Percentiles rank a stretch among this genome's conserved stretches.
phyloP scores from a whole-genome alignment of 2,797 vertebrate species.

The Eulemur rubriventer region DNA sequence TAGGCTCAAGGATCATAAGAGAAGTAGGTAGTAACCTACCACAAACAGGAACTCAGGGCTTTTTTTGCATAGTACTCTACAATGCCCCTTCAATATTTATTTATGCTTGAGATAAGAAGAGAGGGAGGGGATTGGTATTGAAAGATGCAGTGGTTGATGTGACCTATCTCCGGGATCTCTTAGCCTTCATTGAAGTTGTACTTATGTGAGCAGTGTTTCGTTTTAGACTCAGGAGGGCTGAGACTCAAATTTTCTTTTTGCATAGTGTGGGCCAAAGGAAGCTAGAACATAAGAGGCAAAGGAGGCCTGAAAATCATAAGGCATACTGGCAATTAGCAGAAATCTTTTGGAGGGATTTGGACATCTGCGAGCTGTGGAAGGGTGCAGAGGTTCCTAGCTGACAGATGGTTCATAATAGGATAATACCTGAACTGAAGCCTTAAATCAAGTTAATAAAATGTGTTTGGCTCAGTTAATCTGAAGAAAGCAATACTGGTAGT shows the following conservation, averaged over 20 bases:
- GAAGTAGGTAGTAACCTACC: not conserved
- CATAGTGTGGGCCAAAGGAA: not conserved
- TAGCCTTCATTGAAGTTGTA: not conserved
- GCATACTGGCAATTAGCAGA: not conserved
- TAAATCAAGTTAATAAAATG: slow-evolving; percentile 45
- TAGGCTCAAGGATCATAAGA: not conserved
- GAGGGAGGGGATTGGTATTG: too few species aligned
- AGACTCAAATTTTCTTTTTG: not conserved
- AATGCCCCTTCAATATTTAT: not conserved
- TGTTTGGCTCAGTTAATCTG: not conserved
- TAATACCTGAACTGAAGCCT: not conserved
- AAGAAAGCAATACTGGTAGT: slow-evolving; percentile 17
- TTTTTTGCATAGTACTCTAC: not conserved
- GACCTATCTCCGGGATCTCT: not conserved
- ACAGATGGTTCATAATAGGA: not conserved
- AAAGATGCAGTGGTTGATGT: not conserved
- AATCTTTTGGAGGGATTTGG: not conserved
- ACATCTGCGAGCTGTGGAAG: not conserved
- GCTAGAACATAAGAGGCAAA: not conserved
- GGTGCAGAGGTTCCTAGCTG: not conserved
- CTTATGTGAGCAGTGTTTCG: not conserved
- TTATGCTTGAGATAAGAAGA: not conserved
- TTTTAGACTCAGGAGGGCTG: not conserved
- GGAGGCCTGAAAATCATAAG: not conserved
- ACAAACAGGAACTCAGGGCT: not conserved